Evolutionary conservation across 2,797 vertebrate genomes (phyloP), one percentile per base, ranked within the genome.

Genomic region (Acestrorhynchus altus): DNA sequence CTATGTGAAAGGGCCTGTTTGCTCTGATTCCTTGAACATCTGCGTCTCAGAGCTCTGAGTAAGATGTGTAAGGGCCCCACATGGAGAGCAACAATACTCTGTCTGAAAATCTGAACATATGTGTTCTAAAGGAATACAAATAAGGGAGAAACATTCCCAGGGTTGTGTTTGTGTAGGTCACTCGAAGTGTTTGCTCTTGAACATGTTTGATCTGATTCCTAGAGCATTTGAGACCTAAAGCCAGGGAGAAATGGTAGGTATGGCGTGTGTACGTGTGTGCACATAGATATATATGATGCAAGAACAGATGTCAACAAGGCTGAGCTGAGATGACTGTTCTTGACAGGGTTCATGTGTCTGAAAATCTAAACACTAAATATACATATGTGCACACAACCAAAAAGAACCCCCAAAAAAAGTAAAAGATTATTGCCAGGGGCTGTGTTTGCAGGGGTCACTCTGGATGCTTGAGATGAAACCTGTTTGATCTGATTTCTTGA

Each of bases 401-500:
- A 20, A 4, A 11, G 13, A 64, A n/a, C n/a, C n/a, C 40, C 39
- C 11, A 42, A 40, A 63, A 40, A 63, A 20, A 18, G 15, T 1
- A 26, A 49, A 67, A 47, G n/a, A 22, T n/a, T 65, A 18, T 12
- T 40, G n/a, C 24, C 13, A 24, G 26, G 26, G 44, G 0, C 46
- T 47, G 65, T 51, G 26, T 6, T 22, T n/a, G 46, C 65, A 67
- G 28, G 15, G 24, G 46, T n/a, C 44, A 49, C 20, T 24, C 12
- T 2, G 20, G 40, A 12, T 46, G 22, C 64, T 26, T 44, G 6
- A 0, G 9, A 16, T 20, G 10, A 49, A 67, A 28, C 65, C 16
- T 49, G 46, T 67, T 67, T 67, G 22, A 67, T 67, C 65, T 67
- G 44, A 67, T 49, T 51, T 16, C 46, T 28, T 15, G 15, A 67